Evolutionary conservation across 2,113 vertebrate genomes (phyloP), one percentile per base, ranked within the genome.

Genomic region (Silurus asotus): DNA sequence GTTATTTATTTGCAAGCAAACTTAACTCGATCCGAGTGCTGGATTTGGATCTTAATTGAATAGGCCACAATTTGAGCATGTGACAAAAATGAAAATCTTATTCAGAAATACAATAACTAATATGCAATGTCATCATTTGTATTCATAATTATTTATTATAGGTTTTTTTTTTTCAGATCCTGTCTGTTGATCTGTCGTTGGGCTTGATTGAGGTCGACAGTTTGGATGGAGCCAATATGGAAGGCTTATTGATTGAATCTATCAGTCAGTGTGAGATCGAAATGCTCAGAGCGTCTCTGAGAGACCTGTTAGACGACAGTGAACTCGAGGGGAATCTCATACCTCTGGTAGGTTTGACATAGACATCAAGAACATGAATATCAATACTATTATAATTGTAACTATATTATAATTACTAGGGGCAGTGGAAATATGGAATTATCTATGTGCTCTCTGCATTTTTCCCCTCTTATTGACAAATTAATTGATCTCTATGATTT

Each of bases 201-300:
- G 86, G 55, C 8, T 75, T 92, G 3, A 90, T 91, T 1, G 92
- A 88, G 74, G 69, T 89, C 70, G 95, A 96, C 90, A 78, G 82
- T 49, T 80, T 87, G 69, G 94, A 95, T 80, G 91, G 85, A 28
- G 53, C 82, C 77, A 77, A 59, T 72, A 4, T 20, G n/a, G 86
- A 89, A 20, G 83, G 89, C 80, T 11, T 79, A 70, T 89, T 91
- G 85, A 8, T 23, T 0, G 74, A 89, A 56, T 87, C 74, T 28
- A 56, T 88, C 48, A 84, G 64, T 64, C 89, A 93, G 67, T 85
- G 83, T 75, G 93, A 95, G 87, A 85, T 87, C n/a, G 93, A 94
- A 86, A 77, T 97, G 86, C 91, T 96, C 13, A 91, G 93, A 74
- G 95, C 96, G 88, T 94, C 91, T 84, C 90, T 95, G 84, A 90